Base-by-base conservation (phyloP, 2,888 invertebrate genomes). In the Apamea anceps region DNA sequence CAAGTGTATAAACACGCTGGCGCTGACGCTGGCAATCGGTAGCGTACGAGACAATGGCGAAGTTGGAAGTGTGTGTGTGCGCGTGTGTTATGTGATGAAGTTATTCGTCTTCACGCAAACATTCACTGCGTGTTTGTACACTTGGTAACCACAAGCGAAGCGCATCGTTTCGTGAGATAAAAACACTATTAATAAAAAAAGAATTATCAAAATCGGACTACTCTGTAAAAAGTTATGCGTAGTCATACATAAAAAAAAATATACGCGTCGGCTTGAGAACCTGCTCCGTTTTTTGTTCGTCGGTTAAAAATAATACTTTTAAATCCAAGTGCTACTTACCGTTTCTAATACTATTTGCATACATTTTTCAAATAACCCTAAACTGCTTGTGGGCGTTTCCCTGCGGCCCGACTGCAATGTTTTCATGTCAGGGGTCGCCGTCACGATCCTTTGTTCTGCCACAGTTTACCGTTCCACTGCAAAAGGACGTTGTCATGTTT, bases 401-500 rank as follows among this genome's bases (percentile, higher is more conserved):
- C 89, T 76, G 84, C 81, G 86, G 88, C 86, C 82, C 75, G 90
- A 89, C 87, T 91, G 91, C 84, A 91, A 90, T 90, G 88, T 91
- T 91, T 93, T 89, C 89, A 88, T 85, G 87, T 88, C 85, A 84
- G 87, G 32, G 28, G 45, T 73, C 32, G 65, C 71, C 77, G 80
- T 77, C 84, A 77, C 77, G 84, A 79, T 76, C 80, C 86, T 84
- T 88, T 88, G 87, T 90, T 83, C 79, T 76, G 84, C 79, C 77
- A 60, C 77, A 84, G 85, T 88, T 91, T 91, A 92, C 92, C 89
- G 90, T 92, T 91, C 88, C 88, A 90, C 91, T 92, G 93, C 88
- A 91, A 90, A 90, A 92, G 91, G 92, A 93, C 92, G 90, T 86
- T 92, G 94, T 92, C 94, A 92, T 94, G 94, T 94, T 95, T 93